phyloP scores from a whole-genome alignment of 1,140 invertebrate genomes.

The Chelonus insularis region DNA sequence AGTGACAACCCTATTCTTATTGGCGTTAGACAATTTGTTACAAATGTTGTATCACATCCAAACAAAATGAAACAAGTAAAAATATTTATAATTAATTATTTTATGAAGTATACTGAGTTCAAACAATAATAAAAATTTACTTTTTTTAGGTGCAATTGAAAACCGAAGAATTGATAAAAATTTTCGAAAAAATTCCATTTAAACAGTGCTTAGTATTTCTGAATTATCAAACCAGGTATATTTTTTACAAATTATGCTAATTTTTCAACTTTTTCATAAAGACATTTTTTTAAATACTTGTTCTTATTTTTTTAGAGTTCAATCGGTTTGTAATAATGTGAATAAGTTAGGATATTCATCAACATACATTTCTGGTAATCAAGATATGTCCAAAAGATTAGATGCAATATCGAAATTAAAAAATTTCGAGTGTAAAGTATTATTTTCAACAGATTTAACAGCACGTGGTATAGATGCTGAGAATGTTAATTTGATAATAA shows the following conservation, averaged over 20 bases:
- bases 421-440: conserved; percentile 76
- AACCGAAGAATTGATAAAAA: conserved; percentile 68
- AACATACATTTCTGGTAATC: conserved; percentile 73
- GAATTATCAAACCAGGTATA: conserved; percentile 84
- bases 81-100: conserved; percentile 23
- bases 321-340: conserved; percentile 74
- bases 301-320: conserved; percentile 67
- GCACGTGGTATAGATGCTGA: conserved; percentile 88
- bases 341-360: conserved; percentile 71
- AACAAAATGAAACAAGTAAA: conserved; percentile 68
- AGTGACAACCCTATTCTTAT: conserved; percentile 66
- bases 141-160: no score
- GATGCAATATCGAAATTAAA: conserved; percentile 77
- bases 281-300: conserved; percentile 34
- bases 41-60: conserved; percentile 62
- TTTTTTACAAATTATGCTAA: no score
- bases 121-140: no score
- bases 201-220: conserved; percentile 91
- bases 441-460: conserved; percentile 90
- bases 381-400: conserved; percentile 77
- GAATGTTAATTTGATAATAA: conserved; percentile 91
- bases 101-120: no score
- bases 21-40: conserved; percentile 78
- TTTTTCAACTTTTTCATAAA: no score
- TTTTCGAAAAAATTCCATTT: conserved; percentile 75